These are phyloP conservation scores for Alces alces DNA, from an alignment of 2,113 vertebrate species.

Conservation along the genomic window DNA sequence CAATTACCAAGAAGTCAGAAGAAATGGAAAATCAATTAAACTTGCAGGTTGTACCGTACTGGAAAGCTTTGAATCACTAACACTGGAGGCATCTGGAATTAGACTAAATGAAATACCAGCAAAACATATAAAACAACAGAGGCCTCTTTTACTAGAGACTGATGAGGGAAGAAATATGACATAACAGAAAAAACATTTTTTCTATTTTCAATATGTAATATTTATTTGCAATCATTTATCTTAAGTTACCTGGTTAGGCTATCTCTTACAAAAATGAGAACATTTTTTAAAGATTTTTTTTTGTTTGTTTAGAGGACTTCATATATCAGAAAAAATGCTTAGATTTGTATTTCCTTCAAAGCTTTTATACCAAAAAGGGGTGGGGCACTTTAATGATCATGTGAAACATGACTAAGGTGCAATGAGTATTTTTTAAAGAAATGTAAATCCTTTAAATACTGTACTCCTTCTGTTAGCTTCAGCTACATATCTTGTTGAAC, in stretches of 20 bases:
- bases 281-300: not conserved
- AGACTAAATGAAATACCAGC: not conserved
- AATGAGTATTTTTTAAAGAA: not conserved
- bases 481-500: not conserved
- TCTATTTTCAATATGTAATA: not conserved
- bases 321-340: not conserved
- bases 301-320: not conserved
- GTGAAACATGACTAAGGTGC: not conserved
- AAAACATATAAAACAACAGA: not conserved
- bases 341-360: not conserved
- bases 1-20: slow-evolving; percentile 31
- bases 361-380: not conserved
- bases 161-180: not conserved
- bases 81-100: slow-evolving; percentile 1
- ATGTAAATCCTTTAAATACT: not conserved
- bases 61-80: slow-evolving; percentile 1
- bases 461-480: not conserved
- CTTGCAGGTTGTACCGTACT: not conserved
- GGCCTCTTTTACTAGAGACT: not conserved
- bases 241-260: not conserved
- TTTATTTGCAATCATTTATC: not conserved
- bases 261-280: not conserved
- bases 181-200: not conserved
- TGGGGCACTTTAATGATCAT: not conserved
- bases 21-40: slow-evolving; percentile 43